Evolutionary conservation across 1,140 invertebrate genomes (phyloP).

Genomic region (Drosophila dunni): DNA sequence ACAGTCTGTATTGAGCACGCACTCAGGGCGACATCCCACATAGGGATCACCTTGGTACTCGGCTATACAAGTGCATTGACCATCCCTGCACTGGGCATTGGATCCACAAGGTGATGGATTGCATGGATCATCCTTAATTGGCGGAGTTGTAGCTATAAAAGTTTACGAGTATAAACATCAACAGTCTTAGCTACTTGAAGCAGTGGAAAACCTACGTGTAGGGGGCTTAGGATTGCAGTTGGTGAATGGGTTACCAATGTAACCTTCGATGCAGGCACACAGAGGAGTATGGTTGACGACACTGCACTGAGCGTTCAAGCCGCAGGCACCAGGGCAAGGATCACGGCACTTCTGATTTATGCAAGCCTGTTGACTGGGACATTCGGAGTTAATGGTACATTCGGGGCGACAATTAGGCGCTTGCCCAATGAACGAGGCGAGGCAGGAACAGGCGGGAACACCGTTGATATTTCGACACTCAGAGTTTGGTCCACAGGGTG

Average conservation of each 20-base stretch:
- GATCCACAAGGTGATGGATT: conserved; percentile 92
- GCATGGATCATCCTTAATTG: conserved; percentile 85
- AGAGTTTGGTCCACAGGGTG: conserved; percentile 93
- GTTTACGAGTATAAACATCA: conserved; percentile 16
- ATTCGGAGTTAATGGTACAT: conserved; percentile 93
- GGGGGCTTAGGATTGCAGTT: conserved; percentile 87
- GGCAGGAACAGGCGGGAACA: conserved; percentile 91
- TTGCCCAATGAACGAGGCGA: conserved; percentile 90
- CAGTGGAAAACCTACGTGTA: conserved; percentile 57
- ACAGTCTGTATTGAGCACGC: conserved; percentile 94
- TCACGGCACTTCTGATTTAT: conserved; percentile 92
- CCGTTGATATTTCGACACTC: conserved; percentile 90
- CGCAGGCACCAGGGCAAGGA: conserved; percentile 94
- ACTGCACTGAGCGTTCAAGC: conserved; percentile 89
- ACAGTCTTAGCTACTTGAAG: neutral
- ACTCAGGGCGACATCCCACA: conserved; percentile 92
- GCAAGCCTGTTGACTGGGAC: conserved; percentile 91
- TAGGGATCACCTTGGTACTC: conserved; percentile 95
- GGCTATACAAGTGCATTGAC: conserved; percentile 91
- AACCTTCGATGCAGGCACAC: conserved; percentile 89
- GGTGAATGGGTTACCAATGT: conserved; percentile 90
- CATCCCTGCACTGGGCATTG: conserved; percentile 92
- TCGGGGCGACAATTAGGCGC: conserved; percentile 93
- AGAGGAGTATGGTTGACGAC: conserved; percentile 88
- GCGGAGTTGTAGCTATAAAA: conserved; percentile 61